Evolutionary conservation across 2,113 vertebrate genomes (phyloP), one percentile per base, ranked within the genome.

Genomic region (Formicarius rufipectus): DNA sequence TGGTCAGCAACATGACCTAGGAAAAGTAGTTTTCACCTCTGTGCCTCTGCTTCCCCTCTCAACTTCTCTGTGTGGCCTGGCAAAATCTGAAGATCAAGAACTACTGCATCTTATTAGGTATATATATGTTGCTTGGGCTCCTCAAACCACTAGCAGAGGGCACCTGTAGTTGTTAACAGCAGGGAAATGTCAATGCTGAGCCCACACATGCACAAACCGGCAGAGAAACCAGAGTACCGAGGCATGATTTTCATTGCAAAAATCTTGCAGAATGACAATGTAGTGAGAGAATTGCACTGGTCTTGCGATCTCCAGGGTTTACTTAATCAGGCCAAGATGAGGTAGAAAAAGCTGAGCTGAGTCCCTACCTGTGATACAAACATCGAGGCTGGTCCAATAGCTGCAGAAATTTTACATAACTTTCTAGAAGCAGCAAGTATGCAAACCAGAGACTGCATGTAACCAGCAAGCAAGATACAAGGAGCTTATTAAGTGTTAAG

Each of bases 41-140:
- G 17, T 81, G 56, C 44, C 88, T 84, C 62, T 78, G 63, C 91
- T 96, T 88, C 20, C 12, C 44, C 24, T 66, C 40, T 58, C 45
- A 49, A 16, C 23, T 78, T 84, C 42, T 59, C 24, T 56, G 12
- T 62, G 12, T 20, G 20, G 14, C 23, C 25, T 50, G 6, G 16
- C 8, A 80, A 89, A 73, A 69, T 19, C 39, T 83, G 13, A 21
- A 44, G 52, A 22, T 72, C 39, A 52, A 40, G 68, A 90, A 8
- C 42, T 60, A 13, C 23, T 18, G 13, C 42, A 33, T 37, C 28
- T 35, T 47, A 45, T 44, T 28, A 19, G 4, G 19, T 24, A 7
- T 59, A 77, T 52, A 52, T 39, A 15, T 0, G 0, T 52, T 44
- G 23, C n/a, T 27, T 23, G 14, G 6, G 12, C 47, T 4, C 4